Percentiles rank a stretch among this genome's conserved stretches.
Evolutionary conservation across 1,140 invertebrate genomes (phyloP).

Genomic region (Lepidostoma basale): DNA sequence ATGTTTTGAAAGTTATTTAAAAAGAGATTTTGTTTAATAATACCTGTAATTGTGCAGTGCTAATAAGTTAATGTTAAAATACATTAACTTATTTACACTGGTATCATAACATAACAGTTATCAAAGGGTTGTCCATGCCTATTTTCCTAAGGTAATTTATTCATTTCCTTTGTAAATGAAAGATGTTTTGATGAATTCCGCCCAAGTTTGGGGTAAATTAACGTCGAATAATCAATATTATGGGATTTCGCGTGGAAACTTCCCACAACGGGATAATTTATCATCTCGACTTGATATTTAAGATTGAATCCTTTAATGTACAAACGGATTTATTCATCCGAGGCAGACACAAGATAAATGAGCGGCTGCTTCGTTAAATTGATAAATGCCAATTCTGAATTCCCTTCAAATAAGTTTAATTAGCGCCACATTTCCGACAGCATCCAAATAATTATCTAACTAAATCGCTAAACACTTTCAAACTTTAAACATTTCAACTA

Average conservation of each 20-base stretch:
- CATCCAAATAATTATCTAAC: neutral
- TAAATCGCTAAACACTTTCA: neutral
- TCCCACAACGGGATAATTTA: slow-evolving; percentile 6
- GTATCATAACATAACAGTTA: no score
- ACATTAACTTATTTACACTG: no score
- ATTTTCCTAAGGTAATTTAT: neutral
- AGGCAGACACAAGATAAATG: slow-evolving; percentile 7
- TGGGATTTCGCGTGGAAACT: slow-evolving; percentile 1
- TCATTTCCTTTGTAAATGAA: neutral
- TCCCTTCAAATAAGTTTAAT: neutral
- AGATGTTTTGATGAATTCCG: neutral
- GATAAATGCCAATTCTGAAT: slow-evolving; percentile 14
- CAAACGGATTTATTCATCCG: slow-evolving; percentile 12
- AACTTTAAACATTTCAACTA: no score
- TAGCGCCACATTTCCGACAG: neutral
- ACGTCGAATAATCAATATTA: slow-evolving; percentile 17
- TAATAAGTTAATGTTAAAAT: no score
- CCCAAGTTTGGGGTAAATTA: slow-evolving; percentile 1
- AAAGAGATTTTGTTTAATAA: no score
- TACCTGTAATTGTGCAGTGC: no score
- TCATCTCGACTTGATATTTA: slow-evolving; percentile 22
- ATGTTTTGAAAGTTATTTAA: no score
- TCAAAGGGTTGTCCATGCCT: no score
- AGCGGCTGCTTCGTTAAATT: slow-evolving; percentile 10
- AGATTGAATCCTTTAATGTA: slow-evolving; percentile 19